Percentiles rank a stretch among this genome's conserved stretches.
phyloP scores from a whole-genome alignment of 92 coral and sea anemone species.

The Metridium senile region DNA sequence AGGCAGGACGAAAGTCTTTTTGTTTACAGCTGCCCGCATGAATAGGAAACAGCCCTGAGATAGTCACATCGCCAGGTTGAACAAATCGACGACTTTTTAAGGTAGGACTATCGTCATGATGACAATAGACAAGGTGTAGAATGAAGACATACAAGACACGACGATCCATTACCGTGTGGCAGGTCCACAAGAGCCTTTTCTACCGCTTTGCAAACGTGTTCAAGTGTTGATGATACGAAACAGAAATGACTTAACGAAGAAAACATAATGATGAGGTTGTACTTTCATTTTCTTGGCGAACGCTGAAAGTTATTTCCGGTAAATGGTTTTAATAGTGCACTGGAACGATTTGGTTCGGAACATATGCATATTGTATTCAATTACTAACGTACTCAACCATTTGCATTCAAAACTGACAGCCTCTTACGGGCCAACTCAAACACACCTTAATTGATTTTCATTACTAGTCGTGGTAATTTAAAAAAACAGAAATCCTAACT shows the following conservation, averaged over 20 bases:
- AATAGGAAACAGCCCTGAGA: conserved; percentile 90
- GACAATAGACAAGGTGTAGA: neutral
- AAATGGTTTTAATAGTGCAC: no score
- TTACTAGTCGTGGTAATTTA: neutral
- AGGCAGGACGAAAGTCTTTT: conserved; percentile 51
- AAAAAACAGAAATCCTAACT: no score
- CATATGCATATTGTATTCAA: neutral
- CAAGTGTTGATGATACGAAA: neutral
- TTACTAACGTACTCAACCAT: neutral
- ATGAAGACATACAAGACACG: neutral
- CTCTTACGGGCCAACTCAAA: neutral
- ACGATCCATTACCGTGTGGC: neutral
- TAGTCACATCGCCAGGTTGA: conserved; percentile 66
- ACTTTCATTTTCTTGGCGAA: neutral
- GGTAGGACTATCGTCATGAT: conserved; percentile 2
- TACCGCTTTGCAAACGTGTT: neutral
- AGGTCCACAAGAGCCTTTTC: neutral
- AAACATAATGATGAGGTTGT: neutral
- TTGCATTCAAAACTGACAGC: neutral
- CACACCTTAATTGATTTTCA: neutral
- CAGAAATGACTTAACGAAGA: neutral
- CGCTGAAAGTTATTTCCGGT: neutral
- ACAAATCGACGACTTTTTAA: conserved; percentile 28
- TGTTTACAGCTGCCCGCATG: conserved; percentile 52
- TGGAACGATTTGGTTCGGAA: neutral